Percentiles rank a stretch among this genome's conserved stretches.
These are phyloP conservation scores for Parthenolecanium corni DNA, from an alignment of 2,888 invertebrate species.

Conservation along the genomic window DNA sequence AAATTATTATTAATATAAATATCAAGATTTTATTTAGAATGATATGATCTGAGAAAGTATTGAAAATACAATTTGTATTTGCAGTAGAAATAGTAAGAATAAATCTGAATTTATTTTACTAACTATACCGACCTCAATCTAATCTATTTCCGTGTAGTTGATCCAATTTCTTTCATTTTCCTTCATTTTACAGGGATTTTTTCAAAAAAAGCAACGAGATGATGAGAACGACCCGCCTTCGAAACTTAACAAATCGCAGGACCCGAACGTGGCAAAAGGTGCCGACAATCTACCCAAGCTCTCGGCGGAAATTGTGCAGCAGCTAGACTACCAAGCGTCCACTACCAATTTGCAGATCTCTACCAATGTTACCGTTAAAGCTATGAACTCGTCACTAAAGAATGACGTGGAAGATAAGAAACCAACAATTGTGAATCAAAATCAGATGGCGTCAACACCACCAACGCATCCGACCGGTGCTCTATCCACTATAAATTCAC, in stretches of 20 bases:
- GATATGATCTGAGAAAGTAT: no score
- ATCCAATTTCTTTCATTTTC: no score
- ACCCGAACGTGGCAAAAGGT: not conserved
- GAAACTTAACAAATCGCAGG: not conserved
- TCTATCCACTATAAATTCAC: not conserved
- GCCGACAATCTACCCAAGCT: no score
- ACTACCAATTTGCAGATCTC: constrained; percentile 81
- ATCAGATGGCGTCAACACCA: not conserved
- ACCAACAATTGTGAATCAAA: not conserved
- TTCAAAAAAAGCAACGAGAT: constrained; percentile 1
- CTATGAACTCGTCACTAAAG: constrained; percentile 43
- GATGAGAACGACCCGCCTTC: constrained; percentile 5
- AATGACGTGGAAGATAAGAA: not conserved
- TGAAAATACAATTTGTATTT: no score
- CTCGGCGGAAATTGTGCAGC: constrained; percentile 87
- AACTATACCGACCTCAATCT: no score
- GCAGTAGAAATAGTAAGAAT: no score
- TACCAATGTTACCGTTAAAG: constrained; percentile 84
- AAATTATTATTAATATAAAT: no score
- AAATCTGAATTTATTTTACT: no score
- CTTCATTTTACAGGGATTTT: not conserved
- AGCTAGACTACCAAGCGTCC: constrained; percentile 76
- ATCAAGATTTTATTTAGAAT: no score
- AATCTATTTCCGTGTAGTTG: no score
- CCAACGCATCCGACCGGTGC: not conserved